Evolutionary conservation across 1,140 invertebrate genomes (phyloP).

Genomic region (Lethrus apterus): DNA sequence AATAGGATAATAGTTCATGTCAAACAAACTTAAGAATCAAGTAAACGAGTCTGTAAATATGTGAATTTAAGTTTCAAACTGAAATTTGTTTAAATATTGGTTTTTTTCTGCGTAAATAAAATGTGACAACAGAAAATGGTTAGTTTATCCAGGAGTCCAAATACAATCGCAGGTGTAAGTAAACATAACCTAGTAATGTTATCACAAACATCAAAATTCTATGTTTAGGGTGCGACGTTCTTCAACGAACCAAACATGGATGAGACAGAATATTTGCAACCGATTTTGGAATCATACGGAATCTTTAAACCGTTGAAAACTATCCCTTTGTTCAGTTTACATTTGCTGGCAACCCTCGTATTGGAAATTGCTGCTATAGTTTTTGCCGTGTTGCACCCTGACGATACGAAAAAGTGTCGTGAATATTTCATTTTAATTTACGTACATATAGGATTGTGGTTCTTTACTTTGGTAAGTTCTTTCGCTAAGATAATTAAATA

Average conservation of each 20-base stretch:
- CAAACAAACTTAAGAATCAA: too few relatives aligned
- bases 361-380: slow-evolving; percentile 53
- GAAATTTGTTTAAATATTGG: too few relatives aligned
- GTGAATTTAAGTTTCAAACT: too few relatives aligned
- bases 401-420: slow-evolving; percentile 50
- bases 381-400: slow-evolving; percentile 48
- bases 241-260: slow-evolving; percentile 50
- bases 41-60: too few relatives aligned
- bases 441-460: slow-evolving; percentile 54
- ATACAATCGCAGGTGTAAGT: slow-evolving; percentile 38
- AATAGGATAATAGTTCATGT: too few relatives aligned
- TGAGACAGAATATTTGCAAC: slow-evolving; percentile 46
- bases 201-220: slow-evolving; percentile 9
- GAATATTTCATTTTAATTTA: slow-evolving; percentile 61
- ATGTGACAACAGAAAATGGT: slow-evolving; percentile 40
- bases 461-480: slow-evolving; percentile 49
- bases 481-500: neutral
- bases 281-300: slow-evolving; percentile 44
- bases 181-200: slow-evolving; percentile 4
- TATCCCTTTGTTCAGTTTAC: slow-evolving; percentile 39
- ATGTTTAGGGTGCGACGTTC: slow-evolving; percentile 47
- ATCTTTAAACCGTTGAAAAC: slow-evolving; percentile 48
- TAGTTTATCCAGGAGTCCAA: slow-evolving; percentile 37
- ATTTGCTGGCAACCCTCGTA: slow-evolving; percentile 45
- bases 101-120: too few relatives aligned